Evolutionary conservation across 2,888 invertebrate species (phyloP).

Genomic region (Elegia similella): DNA sequence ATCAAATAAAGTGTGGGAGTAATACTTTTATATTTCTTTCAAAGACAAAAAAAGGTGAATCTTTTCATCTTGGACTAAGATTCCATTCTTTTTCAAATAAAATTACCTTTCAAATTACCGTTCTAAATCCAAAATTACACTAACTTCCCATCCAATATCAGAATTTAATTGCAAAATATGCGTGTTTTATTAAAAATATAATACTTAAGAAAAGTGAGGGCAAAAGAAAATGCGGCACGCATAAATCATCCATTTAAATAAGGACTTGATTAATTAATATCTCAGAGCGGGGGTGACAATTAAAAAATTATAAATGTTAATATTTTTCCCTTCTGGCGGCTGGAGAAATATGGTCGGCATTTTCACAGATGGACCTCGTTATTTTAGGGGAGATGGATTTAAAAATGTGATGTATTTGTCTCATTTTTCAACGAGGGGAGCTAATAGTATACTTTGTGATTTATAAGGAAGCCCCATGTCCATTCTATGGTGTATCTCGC

Average conservation of each 20-base stretch:
- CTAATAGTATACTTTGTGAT: not conserved
- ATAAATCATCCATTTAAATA: constrained; percentile 12
- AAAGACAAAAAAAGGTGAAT: too few relatives aligned
- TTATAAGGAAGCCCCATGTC: not conserved
- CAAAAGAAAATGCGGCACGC: not conserved
- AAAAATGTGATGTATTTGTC: constrained; percentile 1
- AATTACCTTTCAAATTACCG: too few relatives aligned
- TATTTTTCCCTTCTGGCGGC: constrained; percentile 5
- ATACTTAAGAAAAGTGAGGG: not conserved
- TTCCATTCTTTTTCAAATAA: too few relatives aligned
- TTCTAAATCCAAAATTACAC: too few relatives aligned
- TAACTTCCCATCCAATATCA: too few relatives aligned
- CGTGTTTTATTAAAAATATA: not conserved
- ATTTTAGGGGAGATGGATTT: constrained; percentile 7
- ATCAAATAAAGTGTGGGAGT: too few relatives aligned
- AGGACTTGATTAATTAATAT: constrained; percentile 9
- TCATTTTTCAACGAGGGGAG: not conserved
- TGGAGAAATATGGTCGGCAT: constrained; percentile 2
- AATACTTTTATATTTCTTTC: too few relatives aligned
- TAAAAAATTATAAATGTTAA: constrained; percentile 14
- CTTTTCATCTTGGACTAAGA: too few relatives aligned
- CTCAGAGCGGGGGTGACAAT: not conserved
- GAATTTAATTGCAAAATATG: not conserved
- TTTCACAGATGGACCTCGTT: not conserved
- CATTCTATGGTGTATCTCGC: too few relatives aligned